phyloP scores from a whole-genome alignment of 53 echinoderm and acorn worm genomes.

The Holothuria scabra region DNA sequence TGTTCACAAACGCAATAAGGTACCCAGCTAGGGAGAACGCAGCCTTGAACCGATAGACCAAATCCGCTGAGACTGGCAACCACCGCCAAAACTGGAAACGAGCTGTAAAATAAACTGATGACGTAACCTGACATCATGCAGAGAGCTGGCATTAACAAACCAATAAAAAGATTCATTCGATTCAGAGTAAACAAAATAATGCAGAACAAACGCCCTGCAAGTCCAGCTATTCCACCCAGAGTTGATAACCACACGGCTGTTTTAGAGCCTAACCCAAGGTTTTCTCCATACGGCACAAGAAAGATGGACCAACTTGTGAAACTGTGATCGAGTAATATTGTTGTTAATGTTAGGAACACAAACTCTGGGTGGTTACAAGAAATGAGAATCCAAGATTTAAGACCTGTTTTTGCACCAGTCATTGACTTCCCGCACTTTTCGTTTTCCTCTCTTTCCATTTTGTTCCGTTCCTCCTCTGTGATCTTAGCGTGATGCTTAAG shows the following conservation, averaged over 20 bases:
- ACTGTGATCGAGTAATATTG: not conserved
- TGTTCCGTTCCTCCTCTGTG: not conserved
- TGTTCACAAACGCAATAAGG: not conserved
- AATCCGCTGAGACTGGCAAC: not conserved
- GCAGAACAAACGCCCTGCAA: not conserved
- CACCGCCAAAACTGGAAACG: not conserved
- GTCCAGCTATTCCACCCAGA: constrained; percentile 8
- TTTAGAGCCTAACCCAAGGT: constrained; percentile 22
- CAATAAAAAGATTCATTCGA: not conserved
- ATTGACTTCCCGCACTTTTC: not conserved
- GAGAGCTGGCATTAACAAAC: not conserved
- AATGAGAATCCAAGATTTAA: not conserved
- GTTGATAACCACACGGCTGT: constrained; percentile 38
- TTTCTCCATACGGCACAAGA: constrained; percentile 35
- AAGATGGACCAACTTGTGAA: constrained; percentile 23
- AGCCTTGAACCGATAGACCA: constrained; percentile 3
- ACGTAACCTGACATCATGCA: not conserved
- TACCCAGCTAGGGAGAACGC: not conserved
- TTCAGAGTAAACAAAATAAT: not conserved
- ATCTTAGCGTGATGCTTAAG: not conserved
- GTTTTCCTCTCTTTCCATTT: not conserved
- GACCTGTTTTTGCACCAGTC: too few species aligned
- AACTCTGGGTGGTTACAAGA: not conserved
- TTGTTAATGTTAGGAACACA: not conserved
- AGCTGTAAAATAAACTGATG: not conserved